Percentiles rank a stretch among this genome's conserved stretches.
Evolutionary conservation across 2,888 invertebrate species (phyloP).

Genomic region (Blomia tropicalis): DNA sequence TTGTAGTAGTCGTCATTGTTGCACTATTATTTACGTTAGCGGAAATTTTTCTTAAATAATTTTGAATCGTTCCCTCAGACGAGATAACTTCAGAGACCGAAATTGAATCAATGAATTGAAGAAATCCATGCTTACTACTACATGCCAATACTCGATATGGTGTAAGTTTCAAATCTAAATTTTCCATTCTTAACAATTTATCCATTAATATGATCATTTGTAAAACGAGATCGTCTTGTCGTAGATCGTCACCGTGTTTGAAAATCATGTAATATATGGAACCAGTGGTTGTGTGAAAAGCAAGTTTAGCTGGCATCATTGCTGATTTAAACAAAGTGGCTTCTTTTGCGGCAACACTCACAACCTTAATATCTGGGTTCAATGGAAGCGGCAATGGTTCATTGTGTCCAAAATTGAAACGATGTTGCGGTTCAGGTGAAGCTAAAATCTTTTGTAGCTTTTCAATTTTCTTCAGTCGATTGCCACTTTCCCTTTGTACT

Average conservation of each 20-base stretch:
- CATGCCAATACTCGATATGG: slow-evolving; percentile 91
- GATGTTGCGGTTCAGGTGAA: slow-evolving; percentile 52
- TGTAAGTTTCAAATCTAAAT: slow-evolving; percentile 84
- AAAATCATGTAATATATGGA: slow-evolving; percentile 82
- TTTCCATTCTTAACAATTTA: slow-evolving; percentile 70
- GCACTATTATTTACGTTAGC: neutral
- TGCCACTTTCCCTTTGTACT: slow-evolving; percentile 76
- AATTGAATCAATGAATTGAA: slow-evolving; percentile 83
- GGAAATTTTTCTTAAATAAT: slow-evolving; percentile 60
- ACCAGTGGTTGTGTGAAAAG: slow-evolving; percentile 60
- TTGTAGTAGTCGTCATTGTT: neutral
- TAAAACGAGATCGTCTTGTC: slow-evolving; percentile 90
- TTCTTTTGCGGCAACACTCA: slow-evolving; percentile 70
- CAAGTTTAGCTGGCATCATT: slow-evolving; percentile 78
- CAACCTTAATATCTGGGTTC: slow-evolving; percentile 75
- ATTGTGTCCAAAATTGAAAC: slow-evolving; percentile 66
- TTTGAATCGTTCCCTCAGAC: slow-evolving; percentile 74
- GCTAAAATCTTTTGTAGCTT: slow-evolving; percentile 64
- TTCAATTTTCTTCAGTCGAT: slow-evolving; percentile 76
- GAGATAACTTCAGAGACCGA: slow-evolving; percentile 73
- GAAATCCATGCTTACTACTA: slow-evolving; percentile 84
- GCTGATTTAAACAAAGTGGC: slow-evolving; percentile 90
- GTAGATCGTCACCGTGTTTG: slow-evolving; percentile 89
- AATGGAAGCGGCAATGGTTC: slow-evolving; percentile 84
- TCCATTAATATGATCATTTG: slow-evolving; percentile 99